Base-by-base conservation (phyloP, 2,888 invertebrate genomes). In the Lucinisca nassula region DNA sequence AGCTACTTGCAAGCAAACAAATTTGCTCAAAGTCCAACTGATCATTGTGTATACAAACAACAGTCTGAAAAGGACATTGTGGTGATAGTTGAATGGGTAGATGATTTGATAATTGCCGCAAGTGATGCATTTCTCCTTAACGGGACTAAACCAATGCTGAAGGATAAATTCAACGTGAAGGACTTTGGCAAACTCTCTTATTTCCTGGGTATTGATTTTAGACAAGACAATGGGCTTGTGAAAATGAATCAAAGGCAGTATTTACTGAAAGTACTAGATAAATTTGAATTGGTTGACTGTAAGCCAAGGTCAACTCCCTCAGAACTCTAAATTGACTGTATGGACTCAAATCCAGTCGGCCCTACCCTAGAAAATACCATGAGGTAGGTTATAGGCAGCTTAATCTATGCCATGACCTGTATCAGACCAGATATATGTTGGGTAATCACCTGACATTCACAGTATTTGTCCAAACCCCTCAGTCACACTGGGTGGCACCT, bases 111-210 rank as follows among this genome's bases (percentile, higher is more conserved):
- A n/a, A 75, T 82, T 27, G 82, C 82, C 32, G 45, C 70, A 35
- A 76, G 58, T 77, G n/a, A 51, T 70, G 35, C 6, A n/a, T 78
- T 30, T 27, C n/a, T 40, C 24, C 27, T 83, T n/a, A 35, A 32
- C 27, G 55, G 32, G 6, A 74, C 70, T 14, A 84, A 84, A 73
- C 38, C 21, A 55, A 49, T 37, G 51, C 70, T 88, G 58, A 82
- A 67, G 30, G 75, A 61, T 32, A 88, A 40, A 55, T 88, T 88
- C 79, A 78, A 79, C 14, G 86, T 85, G 88, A 85, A 85, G 75
- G 88, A 86, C 51, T 38, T 85, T 3, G 85, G 88, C 14, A 72
- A 75, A 67, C 55, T 87, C 17, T 55, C 45, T 32, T 85, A 37
- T n/a, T 87, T 85, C 55, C 73, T 85, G 17, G 85, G 81, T 32